Evolutionary conservation across 2,888 invertebrate genomes (phyloP), one percentile per base, ranked within the genome.

Genomic region (Ennomos erosarius): DNA sequence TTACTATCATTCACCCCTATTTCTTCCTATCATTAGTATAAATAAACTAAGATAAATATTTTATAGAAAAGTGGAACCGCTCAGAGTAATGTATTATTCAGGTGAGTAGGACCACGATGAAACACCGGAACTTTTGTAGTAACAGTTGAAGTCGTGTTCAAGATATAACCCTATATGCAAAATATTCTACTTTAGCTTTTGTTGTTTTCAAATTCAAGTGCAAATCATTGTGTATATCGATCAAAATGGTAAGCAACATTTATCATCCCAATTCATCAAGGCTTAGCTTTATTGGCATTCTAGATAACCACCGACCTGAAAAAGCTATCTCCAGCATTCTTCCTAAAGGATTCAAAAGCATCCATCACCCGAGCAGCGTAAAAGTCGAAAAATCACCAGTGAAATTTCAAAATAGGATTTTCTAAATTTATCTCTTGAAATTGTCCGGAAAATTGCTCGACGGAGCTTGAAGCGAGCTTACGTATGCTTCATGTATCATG

Each of bases 371-470:
- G 12, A 43, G 55, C 59, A 55, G 49, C 62, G 64, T 63, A 59
- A 63, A 55, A 66, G 62, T 57, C 62, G 67, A 69, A 69, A 69
- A 73, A 74, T 74, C 65, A 70, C 55, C 45, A 47, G 49, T 16
- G 53, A 68, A 71, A 70, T 67, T 76, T 75, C 68, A 67, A 75
- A 73, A 75, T 73, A 67, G 67, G 67, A 67, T 72, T 76, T 75
- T 73, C 66, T 50, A 67, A 76, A 76, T 75, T 70, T 76, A 71
- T 72, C 69, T 73, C 69, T 61, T 65, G 71, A 78, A 78, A 78
- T 78, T 74, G 75, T 69, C 68, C 68, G 74, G 75, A 70, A 78
- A 78, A 78, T 78, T 78, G 75, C 64, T 66, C 70, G 67, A 68
- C 66, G 68, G 48, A 64, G 75, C 71, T 68, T 68, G 75, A 68